A percentile compares a stretch with the other conserved stretches of the same genome.
Evolutionary conservation across 64 coral and sea anemone species (phyloP).

Genomic region (Catalaphyllia jardinei): DNA sequence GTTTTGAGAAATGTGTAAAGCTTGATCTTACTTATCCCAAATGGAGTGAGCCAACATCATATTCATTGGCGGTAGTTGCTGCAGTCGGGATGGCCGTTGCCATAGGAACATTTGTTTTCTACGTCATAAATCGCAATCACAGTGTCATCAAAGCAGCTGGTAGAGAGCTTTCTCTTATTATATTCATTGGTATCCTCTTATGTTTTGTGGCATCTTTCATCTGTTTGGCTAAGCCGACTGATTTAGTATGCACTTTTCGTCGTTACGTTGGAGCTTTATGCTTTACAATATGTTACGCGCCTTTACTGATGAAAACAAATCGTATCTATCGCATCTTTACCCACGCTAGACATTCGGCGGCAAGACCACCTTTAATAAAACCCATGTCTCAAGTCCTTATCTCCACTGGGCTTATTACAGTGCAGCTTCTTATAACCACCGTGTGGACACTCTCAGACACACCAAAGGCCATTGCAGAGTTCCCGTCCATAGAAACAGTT

Average conservation of each 20-base stretch:
- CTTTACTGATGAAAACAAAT: constrained; percentile 88
- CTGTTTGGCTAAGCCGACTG: constrained; percentile 58
- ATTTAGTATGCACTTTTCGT: constrained; percentile 58
- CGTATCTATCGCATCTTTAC: constrained; percentile 93
- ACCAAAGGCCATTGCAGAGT: constrained; percentile 58
- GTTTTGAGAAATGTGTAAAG: constrained; percentile 47
- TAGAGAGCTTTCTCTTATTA: constrained; percentile 73
- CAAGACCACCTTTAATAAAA: constrained; percentile 73
- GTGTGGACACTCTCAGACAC: constrained; percentile 67
- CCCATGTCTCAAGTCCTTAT: constrained; percentile 79
- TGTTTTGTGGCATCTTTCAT: constrained; percentile 68
- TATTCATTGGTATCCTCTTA: constrained; percentile 59
- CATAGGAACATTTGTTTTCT: constrained; percentile 55
- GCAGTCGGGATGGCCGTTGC: constrained; percentile 40
- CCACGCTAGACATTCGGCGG: constrained; percentile 61
- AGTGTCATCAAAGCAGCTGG: constrained; percentile 85
- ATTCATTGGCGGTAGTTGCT: constrained; percentile 41
- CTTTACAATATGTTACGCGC: constrained; percentile 82
- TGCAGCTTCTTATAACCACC: constrained; percentile 75
- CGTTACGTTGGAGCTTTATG: constrained; percentile 70
- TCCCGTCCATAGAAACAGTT: constrained; percentile 17
- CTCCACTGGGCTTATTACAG: constrained; percentile 62
- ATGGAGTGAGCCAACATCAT: constrained; percentile 35
- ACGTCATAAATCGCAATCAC: constrained; percentile 62
- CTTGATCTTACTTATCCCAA: constrained; percentile 57